phyloP scores from a whole-genome alignment of 1,140 invertebrate genomes.

The Leptopilina clavipes region DNA sequence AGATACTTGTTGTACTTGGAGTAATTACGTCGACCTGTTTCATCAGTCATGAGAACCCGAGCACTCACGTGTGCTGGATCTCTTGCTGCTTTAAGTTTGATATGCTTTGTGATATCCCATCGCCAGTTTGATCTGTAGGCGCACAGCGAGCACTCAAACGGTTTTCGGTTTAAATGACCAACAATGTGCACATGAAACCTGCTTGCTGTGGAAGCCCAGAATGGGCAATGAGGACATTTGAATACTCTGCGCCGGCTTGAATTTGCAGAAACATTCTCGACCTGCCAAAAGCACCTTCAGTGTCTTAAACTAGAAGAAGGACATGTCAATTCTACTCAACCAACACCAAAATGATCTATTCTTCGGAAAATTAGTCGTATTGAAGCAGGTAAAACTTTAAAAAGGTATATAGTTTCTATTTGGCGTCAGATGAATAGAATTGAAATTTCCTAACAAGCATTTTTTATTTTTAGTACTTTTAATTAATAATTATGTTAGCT shows the following conservation, averaged over 20 bases:
- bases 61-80: conserved; percentile 86
- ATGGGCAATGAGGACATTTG: conserved; percentile 92
- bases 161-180: conserved; percentile 93
- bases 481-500: too few species aligned
- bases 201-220: conserved; percentile 93
- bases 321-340: conserved; percentile 19
- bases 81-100: conserved; percentile 88
- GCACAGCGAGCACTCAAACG: conserved; percentile 96
- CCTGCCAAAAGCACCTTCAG: conserved; percentile 61
- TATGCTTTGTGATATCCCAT: conserved; percentile 97
- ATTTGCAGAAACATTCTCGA: conserved; percentile 66
- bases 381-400: background rate
- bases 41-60: conserved; percentile 91
- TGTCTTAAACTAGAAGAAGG: conserved; percentile 41
- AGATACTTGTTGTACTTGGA: conserved; percentile 94
- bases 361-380: background rate
- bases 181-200: conserved; percentile 95
- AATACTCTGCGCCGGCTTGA: conserved; percentile 79
- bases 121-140: conserved; percentile 95
- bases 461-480: too few species aligned
- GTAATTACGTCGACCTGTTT: conserved; percentile 92
- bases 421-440: background rate
- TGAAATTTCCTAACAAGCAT: conserved; percentile 1
- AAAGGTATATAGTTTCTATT: background rate
- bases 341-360: background rate